Percentiles rank a stretch among this genome's conserved stretches.
phyloP scores from a whole-genome alignment of 2,797 vertebrate species.

The Sus cebifrons region DNA sequence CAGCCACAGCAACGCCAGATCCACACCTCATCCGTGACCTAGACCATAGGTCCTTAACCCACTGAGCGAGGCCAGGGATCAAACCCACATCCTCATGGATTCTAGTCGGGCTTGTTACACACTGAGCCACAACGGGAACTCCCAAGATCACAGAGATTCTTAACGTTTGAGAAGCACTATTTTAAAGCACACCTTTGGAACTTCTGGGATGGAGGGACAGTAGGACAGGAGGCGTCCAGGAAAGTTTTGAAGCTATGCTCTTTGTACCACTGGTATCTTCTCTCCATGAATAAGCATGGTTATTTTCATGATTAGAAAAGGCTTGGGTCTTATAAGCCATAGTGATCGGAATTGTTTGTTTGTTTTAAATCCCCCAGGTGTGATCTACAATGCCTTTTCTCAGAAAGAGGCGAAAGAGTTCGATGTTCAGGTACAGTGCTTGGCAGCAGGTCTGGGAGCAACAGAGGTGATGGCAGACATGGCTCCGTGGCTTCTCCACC shows the following conservation, averaged over 20 bases:
- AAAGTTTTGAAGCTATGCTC: not conserved
- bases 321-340: not conserved
- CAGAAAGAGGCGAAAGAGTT: constrained; percentile 77
- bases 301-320: not conserved
- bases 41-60: no score
- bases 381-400: constrained; percentile 82
- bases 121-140: no score
- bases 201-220: not conserved
- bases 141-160: no score
- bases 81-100: no score
- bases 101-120: no score
- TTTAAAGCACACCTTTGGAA: not conserved
- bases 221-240: not conserved
- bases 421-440: constrained; percentile 83
- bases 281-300: not conserved
- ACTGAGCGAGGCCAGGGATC: no score
- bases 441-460: not conserved
- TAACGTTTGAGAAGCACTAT: not conserved
- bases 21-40: no score
- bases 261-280: not conserved
- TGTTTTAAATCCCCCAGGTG: constrained; percentile 65
- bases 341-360: not conserved
- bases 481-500: not conserved
- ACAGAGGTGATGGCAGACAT: no score
- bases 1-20: no score